Conservation (phyloP, 2,888 invertebrate genomes). For the Protodeltote pygarga region DNA sequence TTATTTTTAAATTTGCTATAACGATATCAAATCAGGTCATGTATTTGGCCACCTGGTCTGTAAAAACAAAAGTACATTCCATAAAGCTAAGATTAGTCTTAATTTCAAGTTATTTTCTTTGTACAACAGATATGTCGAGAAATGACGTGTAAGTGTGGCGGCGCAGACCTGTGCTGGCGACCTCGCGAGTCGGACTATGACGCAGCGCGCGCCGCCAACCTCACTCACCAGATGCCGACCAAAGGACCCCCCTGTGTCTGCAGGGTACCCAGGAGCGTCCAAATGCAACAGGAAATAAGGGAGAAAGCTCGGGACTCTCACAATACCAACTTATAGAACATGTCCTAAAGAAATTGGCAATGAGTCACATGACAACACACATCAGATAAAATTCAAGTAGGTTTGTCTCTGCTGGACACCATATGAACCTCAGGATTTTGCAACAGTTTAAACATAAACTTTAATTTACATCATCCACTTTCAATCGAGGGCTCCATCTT, state of each 20-base stretch:
- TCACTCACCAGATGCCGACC: constrained; percentile 67
- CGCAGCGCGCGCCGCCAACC: constrained; percentile 67
- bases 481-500: too few species aligned
- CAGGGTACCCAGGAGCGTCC: constrained; percentile 67
- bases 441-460: too few species aligned
- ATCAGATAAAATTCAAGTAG: too few species aligned
- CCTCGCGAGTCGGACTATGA: constrained; percentile 71
- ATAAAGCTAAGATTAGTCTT: not conserved
- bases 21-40: too few species aligned
- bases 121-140: constrained; percentile 73
- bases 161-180: constrained; percentile 72
- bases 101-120: not conserved
- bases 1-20: too few species aligned
- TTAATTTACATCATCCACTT: too few species aligned
- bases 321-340: constrained; percentile 6
- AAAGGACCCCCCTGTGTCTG: constrained; percentile 49
- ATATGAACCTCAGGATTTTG: too few species aligned
- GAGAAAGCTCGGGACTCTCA: constrained; percentile 49
- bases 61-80: too few species aligned
- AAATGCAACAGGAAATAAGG: constrained; percentile 61
- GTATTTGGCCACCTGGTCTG: too few species aligned
- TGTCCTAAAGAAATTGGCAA: not conserved
- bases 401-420: too few species aligned
- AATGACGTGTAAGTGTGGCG: constrained; percentile 73
- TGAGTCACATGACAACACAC: not conserved